These are phyloP conservation scores for Galago senegalensis DNA, from an alignment of 2,797 vertebrate genomes.

Conservation along the genomic window DNA sequence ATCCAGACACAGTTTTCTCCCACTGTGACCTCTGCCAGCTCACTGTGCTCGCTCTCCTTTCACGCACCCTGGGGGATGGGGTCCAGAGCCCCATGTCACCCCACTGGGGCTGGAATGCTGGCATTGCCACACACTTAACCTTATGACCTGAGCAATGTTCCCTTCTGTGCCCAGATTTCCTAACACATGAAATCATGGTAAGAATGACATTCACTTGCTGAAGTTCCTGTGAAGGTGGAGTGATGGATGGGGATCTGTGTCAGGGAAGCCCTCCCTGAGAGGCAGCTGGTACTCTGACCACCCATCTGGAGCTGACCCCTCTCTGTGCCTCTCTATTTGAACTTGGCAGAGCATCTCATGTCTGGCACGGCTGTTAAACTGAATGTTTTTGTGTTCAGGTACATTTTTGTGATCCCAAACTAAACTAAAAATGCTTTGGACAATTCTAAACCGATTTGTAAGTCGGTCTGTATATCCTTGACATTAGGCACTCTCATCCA, in stretches of 20 bases:
- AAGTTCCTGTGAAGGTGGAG: not conserved
- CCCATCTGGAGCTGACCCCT: not conserved
- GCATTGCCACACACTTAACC: not conserved
- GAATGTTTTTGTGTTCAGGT: not conserved
- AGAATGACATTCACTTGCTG: not conserved
- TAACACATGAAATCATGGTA: not conserved
- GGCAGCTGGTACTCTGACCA: not conserved
- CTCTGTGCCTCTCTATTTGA: no score
- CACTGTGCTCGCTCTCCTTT: no score
- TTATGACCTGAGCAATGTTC: not conserved
- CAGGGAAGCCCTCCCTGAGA: not conserved
- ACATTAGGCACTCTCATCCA: not conserved
- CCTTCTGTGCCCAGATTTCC: not conserved
- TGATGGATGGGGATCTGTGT: not conserved
- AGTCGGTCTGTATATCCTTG: not conserved
- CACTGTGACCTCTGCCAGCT: no score
- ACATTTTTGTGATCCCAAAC: not conserved
- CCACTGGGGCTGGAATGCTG: not conserved
- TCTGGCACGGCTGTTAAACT: fast-evolving
- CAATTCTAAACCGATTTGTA: not conserved
- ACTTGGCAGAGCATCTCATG: fast-evolving
- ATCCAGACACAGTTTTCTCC: no score
- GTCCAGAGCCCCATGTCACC: no score
- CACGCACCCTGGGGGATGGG: no score
- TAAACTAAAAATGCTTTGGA: not conserved